Evolutionary conservation across 1,140 invertebrate species (phyloP).

Genomic region (Scaptodrosophila lebanonensis): DNA sequence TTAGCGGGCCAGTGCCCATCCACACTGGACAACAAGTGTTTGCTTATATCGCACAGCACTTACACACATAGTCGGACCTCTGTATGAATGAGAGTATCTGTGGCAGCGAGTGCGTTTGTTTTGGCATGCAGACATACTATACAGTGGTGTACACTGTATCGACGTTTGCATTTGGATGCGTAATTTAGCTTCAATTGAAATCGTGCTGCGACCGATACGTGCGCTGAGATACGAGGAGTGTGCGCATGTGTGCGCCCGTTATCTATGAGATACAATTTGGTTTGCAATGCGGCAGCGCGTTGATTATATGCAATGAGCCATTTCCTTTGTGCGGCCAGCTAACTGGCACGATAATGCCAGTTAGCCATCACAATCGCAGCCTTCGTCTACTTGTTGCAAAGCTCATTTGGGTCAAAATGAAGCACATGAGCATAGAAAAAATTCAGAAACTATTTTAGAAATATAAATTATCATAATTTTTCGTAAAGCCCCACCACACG

Average conservation of each 20-base stretch:
- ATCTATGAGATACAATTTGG: conserved; percentile 62
- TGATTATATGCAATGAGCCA: conserved; percentile 66
- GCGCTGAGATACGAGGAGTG: conserved; percentile 6
- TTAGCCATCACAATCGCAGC: conserved; percentile 5
- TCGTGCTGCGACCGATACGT: conserved; percentile 3
- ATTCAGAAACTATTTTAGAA: too few species aligned
- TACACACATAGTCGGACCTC: too few species aligned
- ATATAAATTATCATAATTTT: too few species aligned
- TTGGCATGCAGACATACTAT: too few species aligned
- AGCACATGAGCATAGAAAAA: too few species aligned
- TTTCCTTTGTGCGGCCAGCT: conserved; percentile 45
- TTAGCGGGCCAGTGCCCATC: conserved; percentile 31
- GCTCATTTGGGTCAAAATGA: conserved; percentile 38
- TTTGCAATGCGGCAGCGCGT: conserved; percentile 26
- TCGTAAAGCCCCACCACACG: too few species aligned
- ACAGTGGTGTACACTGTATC: conserved; percentile 8
- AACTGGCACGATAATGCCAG: conserved; percentile 18
- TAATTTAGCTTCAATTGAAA: conserved; percentile 52
- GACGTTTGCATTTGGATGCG: conserved; percentile 14
- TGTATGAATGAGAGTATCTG: neutral
- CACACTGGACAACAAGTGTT: conserved; percentile 59
- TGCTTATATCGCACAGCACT: too few species aligned
- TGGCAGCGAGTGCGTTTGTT: neutral
- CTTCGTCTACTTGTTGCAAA: conserved; percentile 7
- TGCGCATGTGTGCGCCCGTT: conserved; percentile 3